phyloP scores from a whole-genome alignment of 2,797 vertebrate genomes.

The Pogoniulus pusillus region DNA sequence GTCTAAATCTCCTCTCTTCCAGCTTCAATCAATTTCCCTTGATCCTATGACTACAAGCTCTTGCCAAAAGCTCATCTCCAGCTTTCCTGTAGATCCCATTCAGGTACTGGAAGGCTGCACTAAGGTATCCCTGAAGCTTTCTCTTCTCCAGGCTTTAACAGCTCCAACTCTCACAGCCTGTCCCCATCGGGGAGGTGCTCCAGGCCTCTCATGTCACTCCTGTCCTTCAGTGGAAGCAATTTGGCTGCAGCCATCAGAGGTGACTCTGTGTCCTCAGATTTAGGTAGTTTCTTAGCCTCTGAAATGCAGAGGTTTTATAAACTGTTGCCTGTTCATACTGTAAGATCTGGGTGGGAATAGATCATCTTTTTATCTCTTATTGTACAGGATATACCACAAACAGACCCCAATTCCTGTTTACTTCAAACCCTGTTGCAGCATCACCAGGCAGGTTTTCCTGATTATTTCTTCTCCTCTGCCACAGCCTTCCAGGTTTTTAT shows the following conservation, averaged over 20 bases:
- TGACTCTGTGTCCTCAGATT: not conserved
- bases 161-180: too few species aligned
- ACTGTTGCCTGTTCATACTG: not conserved
- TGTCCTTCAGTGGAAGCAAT: not conserved
- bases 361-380: conserved; percentile 15
- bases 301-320: not conserved
- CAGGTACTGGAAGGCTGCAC: too few species aligned
- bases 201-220: not conserved
- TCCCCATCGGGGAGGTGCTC: too few species aligned
- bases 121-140: too few species aligned
- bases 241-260: not conserved
- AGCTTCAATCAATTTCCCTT: too few species aligned
- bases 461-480: not conserved
- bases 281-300: not conserved
- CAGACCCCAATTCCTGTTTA: conserved; percentile 46
- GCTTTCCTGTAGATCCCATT: too few species aligned
- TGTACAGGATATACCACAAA: conserved; percentile 55
- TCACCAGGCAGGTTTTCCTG: conserved; percentile 20
- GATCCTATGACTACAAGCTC: too few species aligned
- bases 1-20: too few species aligned
- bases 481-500: not conserved
- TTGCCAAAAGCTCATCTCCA: too few species aligned
- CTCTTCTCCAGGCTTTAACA: too few species aligned
- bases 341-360: not conserved
- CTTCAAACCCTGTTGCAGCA: conserved; percentile 11